These are phyloP conservation scores for Pseudochirops corinnae DNA, from an alignment of 2,797 vertebrate species.

Conservation along the genomic window DNA sequence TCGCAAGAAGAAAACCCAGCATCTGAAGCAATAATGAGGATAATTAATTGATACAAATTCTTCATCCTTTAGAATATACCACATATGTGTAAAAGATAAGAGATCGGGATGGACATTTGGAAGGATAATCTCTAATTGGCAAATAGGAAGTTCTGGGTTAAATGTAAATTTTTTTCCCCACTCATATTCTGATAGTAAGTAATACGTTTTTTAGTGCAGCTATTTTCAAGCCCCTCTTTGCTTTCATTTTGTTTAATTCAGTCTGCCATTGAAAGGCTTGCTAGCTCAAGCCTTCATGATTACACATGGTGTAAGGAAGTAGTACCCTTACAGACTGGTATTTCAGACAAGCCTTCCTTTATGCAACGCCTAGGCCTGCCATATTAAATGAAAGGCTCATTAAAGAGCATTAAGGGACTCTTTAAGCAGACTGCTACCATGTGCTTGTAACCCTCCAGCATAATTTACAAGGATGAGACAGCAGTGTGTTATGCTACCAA, in stretches of 20 bases:
- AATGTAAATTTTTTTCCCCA: slow-evolving; percentile 56
- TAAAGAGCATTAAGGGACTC: slow-evolving; percentile 82
- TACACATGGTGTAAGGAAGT: slow-evolving; percentile 70
- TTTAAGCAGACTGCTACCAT: slow-evolving; percentile 80
- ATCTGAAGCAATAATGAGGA: slow-evolving; percentile 50
- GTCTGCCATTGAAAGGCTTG: slow-evolving; percentile 72
- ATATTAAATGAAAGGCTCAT: slow-evolving; percentile 83
- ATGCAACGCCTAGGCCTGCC: slow-evolving; percentile 73
- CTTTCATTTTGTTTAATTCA: slow-evolving; percentile 76
- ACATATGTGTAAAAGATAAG: slow-evolving; percentile 74
- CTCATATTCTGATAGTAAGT: slow-evolving; percentile 69
- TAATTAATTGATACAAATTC: slow-evolving; percentile 49
- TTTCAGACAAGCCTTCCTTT: slow-evolving; percentile 83
- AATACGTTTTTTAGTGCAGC: slow-evolving; percentile 57
- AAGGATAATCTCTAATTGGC: slow-evolving; percentile 76
- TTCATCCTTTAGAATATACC: slow-evolving; percentile 67
- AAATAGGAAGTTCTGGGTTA: slow-evolving; percentile 64
- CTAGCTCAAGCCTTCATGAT: slow-evolving; percentile 67
- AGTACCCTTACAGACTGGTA: slow-evolving; percentile 69
- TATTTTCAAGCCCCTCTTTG: slow-evolving; percentile 73
- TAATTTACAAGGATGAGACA: slow-evolving; percentile 80
- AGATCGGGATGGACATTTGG: slow-evolving; percentile 70
- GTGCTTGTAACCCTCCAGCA: slow-evolving; percentile 81
- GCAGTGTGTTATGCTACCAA: slow-evolving; percentile 80
- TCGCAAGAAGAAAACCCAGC: slow-evolving; percentile 33